Conservation (phyloP, 2,113 vertebrate species). For the Camarhynchus parvulus region DNA sequence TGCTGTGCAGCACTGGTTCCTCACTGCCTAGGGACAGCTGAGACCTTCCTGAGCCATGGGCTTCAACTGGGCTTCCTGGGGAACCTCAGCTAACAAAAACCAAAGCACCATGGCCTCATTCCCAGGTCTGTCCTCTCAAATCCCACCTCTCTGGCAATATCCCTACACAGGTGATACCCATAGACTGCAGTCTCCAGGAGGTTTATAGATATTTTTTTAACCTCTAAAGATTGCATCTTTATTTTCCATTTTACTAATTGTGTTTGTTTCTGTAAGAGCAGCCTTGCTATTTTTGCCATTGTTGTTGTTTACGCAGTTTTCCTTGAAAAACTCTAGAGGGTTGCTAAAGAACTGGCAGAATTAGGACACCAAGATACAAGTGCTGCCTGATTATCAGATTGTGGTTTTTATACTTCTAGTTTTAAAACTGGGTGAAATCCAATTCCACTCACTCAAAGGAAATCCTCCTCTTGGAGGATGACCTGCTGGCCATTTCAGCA, state of each 20-base stretch:
- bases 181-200: background rate
- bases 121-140: background rate
- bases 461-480: background rate
- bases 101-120: background rate
- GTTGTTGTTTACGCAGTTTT: background rate
- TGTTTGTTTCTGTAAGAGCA: background rate
- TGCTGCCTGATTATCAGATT: background rate
- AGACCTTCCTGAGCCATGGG: background rate
- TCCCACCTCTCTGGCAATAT: background rate
- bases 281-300: background rate
- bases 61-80: background rate
- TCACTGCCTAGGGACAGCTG: background rate
- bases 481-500: background rate
- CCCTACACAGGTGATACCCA: background rate
- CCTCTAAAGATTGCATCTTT: background rate
- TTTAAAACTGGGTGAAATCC: conserved; percentile 8
- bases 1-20: background rate
- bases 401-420: background rate
- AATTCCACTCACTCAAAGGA: background rate
- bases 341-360: conserved; percentile 42
- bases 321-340: background rate
- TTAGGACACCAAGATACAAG: conserved; percentile 5
- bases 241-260: background rate
- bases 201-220: background rate
- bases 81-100: background rate